Evolutionary conservation across 2,113 vertebrate genomes (phyloP).

Genomic region (Rhinoderma darwinii): DNA sequence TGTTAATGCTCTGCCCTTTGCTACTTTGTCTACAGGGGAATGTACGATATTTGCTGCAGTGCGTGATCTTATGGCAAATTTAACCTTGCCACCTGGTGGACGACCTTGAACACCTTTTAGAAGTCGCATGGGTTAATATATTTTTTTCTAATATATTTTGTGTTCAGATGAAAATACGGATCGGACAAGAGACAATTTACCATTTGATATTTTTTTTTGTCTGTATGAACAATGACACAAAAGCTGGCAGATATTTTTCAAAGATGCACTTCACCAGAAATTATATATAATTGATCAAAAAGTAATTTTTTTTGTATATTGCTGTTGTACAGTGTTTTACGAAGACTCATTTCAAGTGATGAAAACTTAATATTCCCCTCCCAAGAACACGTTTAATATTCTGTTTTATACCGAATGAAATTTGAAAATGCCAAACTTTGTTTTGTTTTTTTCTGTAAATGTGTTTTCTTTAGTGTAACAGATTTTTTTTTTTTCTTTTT

Average conservation of each 20-base stretch:
- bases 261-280: slow-evolving; percentile 89
- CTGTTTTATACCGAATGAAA: slow-evolving; percentile 85
- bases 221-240: slow-evolving; percentile 75
- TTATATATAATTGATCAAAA: slow-evolving; percentile 74
- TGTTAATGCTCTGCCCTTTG: background rate
- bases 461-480: slow-evolving; percentile 85
- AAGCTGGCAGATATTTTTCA: slow-evolving; percentile 83
- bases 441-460: slow-evolving; percentile 75
- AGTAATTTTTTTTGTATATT: slow-evolving; percentile 83
- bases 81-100: slow-evolving; percentile 89
- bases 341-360: slow-evolving; percentile 75
- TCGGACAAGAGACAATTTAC: slow-evolving; percentile 68
- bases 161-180: slow-evolving; percentile 31
- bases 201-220: slow-evolving; percentile 66
- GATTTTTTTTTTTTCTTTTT: slow-evolving; percentile 79
- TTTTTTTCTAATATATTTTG: slow-evolving; percentile 13
- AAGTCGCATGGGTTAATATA: slow-evolving; percentile 29
- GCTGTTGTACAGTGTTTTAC: slow-evolving; percentile 95
- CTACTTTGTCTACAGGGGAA: slow-evolving; percentile 85
- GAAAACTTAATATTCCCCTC: slow-evolving; percentile 75
- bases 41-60: slow-evolving; percentile 99
- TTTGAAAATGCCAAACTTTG: slow-evolving; percentile 87
- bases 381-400: slow-evolving; percentile 82
- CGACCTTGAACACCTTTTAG: slow-evolving; percentile 77
- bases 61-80: slow-evolving; percentile 98